Evolutionary conservation across 2,797 vertebrate genomes (phyloP).

Genomic region (Melanotaenia parkinsoni): DNA sequence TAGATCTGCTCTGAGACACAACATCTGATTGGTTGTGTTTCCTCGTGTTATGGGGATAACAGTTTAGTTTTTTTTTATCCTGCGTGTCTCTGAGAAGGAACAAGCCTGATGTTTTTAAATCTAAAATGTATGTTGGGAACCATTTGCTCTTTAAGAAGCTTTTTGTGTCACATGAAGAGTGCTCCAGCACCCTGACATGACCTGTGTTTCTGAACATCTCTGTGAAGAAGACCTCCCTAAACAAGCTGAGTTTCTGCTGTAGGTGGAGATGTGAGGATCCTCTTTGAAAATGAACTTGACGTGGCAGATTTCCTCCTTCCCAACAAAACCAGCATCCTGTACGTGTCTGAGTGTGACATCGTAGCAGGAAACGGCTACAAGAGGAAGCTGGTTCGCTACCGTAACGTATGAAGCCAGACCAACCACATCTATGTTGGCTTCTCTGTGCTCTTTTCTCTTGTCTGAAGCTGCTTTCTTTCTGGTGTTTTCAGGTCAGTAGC

Average conservation of each 20-base stretch:
- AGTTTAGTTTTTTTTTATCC: no score
- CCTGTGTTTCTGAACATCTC: no score
- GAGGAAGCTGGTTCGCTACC: conserved; percentile 88
- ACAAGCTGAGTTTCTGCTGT: not conserved
- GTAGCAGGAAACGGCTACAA: conserved; percentile 87
- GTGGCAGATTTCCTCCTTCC: conserved; percentile 90
- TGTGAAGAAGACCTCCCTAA: fast-evolving
- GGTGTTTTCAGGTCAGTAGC: conserved; percentile 75
- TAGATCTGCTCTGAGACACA: no score
- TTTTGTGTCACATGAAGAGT: not conserved
- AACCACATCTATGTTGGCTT: not conserved
- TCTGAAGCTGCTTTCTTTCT: not conserved
- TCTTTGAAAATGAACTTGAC: conserved; percentile 87
- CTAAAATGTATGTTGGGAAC: no score
- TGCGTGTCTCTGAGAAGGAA: no score
- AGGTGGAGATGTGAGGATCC: conserved; percentile 83
- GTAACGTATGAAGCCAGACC: conserved; percentile 86
- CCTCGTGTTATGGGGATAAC: no score
- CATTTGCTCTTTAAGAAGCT: no score
- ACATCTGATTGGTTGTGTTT: no score
- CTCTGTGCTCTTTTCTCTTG: not conserved
- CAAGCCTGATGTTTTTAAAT: no score
- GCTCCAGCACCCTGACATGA: not conserved
- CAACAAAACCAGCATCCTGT: conserved; percentile 86
- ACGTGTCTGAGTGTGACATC: conserved; percentile 90